Evolutionary conservation across 2,113 vertebrate species (phyloP).

Genomic region (Equus przewalskii): DNA sequence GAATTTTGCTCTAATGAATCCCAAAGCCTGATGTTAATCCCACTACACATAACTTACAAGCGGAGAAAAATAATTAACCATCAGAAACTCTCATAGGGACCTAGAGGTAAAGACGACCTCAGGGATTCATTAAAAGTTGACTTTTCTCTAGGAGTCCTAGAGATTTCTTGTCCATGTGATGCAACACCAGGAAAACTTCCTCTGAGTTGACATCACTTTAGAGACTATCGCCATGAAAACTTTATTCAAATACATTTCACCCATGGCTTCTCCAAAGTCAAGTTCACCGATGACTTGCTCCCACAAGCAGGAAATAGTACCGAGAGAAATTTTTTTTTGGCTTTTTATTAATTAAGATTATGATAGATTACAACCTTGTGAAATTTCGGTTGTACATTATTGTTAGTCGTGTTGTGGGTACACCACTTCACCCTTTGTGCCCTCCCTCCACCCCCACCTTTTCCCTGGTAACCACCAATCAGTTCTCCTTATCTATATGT

Average conservation of each 20-base stretch:
- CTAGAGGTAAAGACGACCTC: background rate
- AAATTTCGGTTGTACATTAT: too few species aligned
- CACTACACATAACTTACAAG: background rate
- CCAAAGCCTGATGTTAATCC: background rate
- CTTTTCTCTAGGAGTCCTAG: background rate
- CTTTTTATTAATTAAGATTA: too few species aligned
- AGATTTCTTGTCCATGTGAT: background rate
- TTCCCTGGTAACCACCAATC: too few species aligned
- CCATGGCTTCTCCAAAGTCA: background rate
- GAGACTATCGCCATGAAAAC: background rate
- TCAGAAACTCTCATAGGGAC: background rate
- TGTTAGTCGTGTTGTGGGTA: too few species aligned
- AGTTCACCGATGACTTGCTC: background rate
- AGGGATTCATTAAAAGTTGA: background rate
- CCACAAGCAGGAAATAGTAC: background rate
- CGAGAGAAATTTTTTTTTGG: background rate
- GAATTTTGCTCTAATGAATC: background rate
- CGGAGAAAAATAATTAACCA: background rate
- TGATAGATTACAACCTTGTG: too few species aligned
- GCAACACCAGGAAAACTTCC: background rate
- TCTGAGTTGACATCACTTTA: background rate
- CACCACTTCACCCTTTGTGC: too few species aligned
- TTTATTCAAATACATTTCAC: background rate
- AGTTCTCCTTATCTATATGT: too few species aligned
- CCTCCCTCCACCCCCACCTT: too few species aligned